phyloP scores from a whole-genome alignment of 30 jellyfish, hydroid and myxozoan genomes.

The Phacellophora camtschatica region DNA sequence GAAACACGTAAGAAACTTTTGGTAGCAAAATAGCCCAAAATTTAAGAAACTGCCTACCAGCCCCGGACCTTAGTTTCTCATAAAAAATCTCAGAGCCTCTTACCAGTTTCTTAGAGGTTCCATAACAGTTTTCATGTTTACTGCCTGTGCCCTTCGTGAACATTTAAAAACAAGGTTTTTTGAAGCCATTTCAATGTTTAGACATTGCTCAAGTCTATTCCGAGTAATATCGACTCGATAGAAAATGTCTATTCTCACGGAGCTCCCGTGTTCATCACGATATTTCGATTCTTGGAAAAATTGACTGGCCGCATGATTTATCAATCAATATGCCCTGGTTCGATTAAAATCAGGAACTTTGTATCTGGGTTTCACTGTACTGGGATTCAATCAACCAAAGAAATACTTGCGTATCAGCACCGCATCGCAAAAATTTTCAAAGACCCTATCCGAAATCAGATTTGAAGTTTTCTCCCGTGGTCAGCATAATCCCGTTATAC shows the following conservation, averaged over 20 bases:
- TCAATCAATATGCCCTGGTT: not conserved
- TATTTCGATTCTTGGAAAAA: not conserved
- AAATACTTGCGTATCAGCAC: not conserved
- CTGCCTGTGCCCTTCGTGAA: too few relatives aligned
- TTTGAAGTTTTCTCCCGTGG: not conserved
- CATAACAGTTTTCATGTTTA: too few relatives aligned
- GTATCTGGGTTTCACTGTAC: not conserved
- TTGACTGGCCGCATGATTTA: not conserved
- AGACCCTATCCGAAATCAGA: not conserved
- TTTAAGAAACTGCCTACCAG: too few relatives aligned
- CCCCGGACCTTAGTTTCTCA: too few relatives aligned
- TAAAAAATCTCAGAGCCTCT: too few relatives aligned
- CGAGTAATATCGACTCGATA: not conserved
- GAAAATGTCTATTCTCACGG: not conserved
- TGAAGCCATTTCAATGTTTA: too few relatives aligned
- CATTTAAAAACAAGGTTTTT: too few relatives aligned
- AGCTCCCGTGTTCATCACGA: not conserved
- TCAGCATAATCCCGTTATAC: not conserved
- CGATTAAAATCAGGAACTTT: not conserved
- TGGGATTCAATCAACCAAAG: not conserved
- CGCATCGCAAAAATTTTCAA: not conserved
- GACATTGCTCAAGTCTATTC: too few relatives aligned
- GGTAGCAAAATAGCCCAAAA: too few relatives aligned
- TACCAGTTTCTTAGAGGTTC: too few relatives aligned
- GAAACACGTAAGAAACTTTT: too few relatives aligned